Base-by-base conservation (phyloP, 2,797 vertebrate genomes). In the Synanceia verrucosa region DNA sequence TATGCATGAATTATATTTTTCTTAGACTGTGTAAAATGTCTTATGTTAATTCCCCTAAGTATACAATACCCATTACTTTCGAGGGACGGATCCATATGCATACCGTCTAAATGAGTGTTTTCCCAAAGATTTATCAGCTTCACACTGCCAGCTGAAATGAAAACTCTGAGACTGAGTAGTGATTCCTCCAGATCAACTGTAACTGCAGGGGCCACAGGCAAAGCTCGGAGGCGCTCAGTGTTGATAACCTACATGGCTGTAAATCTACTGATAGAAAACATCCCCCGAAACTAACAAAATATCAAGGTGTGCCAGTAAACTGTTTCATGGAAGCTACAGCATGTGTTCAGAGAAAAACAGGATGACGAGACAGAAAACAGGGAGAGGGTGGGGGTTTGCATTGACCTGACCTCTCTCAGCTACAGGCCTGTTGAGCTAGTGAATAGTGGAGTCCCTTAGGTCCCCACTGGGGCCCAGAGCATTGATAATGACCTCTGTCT, bases 1-100 rank as follows among this genome's bases (percentile, higher is more conserved):
- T 94, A 94, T 94, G 92, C 81, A 94, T 93, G 92, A 92, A 88
- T 94, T 92, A 91, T 92, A 92, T 89, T 93, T 94, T 93, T 89
- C 89, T 89, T 90, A 71, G 89, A 85, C 85, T 76, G 88, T 82
- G 88, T 90, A 87, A 93, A 94, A 93, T 91, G 85, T 91, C 80
- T 87, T 86, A 85, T 87, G 91, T 89, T 93, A 93, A 93, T 91
- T 92, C 86, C 83, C 81, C 87, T 78, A 90, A 91, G 84, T 91
- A 88, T 88, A 90, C 86, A 84, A 85, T 82, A 64, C 55, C 56
- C 68, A 90, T 92, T 86, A 88, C 78, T 87, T 89, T 82, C 64
- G 47, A 85, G 78, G 63, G 82, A 76, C 61, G 28, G 58, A 67
- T 67, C 76, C 59, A 56, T 81, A 72, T 70, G 74, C 64, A 70